A percentile compares a stretch with the other conserved stretches of the same genome.
Conservation (phyloP, 2,113 vertebrate genomes). For the Antennarius striatus region DNA sequence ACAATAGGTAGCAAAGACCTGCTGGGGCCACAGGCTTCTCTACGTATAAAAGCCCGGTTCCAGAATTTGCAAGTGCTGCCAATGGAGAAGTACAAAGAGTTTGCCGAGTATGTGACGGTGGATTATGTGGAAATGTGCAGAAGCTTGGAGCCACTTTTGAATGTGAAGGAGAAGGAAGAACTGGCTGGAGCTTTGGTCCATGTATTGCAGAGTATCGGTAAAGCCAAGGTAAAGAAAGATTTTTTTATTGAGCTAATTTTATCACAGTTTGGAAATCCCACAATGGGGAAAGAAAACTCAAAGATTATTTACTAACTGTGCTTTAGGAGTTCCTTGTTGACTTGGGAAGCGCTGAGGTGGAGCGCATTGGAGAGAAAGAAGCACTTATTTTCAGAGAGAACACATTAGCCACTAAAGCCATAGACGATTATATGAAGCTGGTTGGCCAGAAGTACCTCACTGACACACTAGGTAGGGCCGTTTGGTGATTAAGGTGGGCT, state of each 20-base stretch:
- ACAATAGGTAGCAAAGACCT: slow-evolving; percentile 70
- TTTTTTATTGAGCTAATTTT: not conserved
- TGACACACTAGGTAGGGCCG: slow-evolving; percentile 85
- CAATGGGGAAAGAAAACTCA: not conserved
- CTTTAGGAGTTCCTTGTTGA: slow-evolving; percentile 88
- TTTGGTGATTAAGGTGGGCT: not conserved
- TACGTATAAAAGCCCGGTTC: slow-evolving; percentile 85
- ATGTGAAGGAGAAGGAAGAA: slow-evolving; percentile 90
- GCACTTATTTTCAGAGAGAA: slow-evolving; percentile 94
- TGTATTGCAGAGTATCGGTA: slow-evolving; percentile 90
- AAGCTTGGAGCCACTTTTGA: slow-evolving; percentile 84
- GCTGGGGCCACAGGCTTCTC: slow-evolving; percentile 71
- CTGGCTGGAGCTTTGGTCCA: slow-evolving; percentile 88
- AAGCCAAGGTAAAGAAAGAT: slow-evolving; percentile 84
- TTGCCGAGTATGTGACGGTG: slow-evolving; percentile 91
- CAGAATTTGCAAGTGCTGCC: slow-evolving; percentile 87
- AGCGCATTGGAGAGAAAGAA: slow-evolving; percentile 88
- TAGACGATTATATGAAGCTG: slow-evolving; percentile 97
- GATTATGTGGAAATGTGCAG: slow-evolving; percentile 86
- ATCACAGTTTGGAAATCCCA: not conserved
- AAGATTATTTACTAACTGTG: slow-evolving; percentile 1
- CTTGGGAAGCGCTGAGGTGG: slow-evolving; percentile 86
- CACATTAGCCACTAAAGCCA: slow-evolving; percentile 93
- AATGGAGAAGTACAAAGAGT: slow-evolving; percentile 92
- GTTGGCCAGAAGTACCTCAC: slow-evolving; percentile 94